These are phyloP conservation scores for Centruroides sculpturatus DNA, from an alignment of 1,140 invertebrate genomes.

Conservation along the genomic window DNA sequence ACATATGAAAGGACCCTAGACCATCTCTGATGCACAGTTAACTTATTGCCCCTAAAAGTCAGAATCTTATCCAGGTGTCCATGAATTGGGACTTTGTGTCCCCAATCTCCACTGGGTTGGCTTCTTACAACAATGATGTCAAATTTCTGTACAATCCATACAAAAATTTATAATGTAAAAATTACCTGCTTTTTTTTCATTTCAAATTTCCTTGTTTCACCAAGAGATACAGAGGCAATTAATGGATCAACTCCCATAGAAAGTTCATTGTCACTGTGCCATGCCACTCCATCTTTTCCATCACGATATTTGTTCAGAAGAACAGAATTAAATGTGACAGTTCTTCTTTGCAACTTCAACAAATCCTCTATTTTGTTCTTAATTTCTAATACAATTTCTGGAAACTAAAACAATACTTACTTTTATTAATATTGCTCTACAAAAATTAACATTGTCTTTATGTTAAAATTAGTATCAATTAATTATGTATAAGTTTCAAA, in stretches of 20 bases:
- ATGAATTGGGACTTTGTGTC: too few relatives aligned
- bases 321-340: slow-evolving; percentile 35
- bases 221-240: slow-evolving; percentile 36
- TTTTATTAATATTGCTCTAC: too few relatives aligned
- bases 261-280: slow-evolving; percentile 35
- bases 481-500: too few relatives aligned
- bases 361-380: slow-evolving; percentile 19
- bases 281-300: slow-evolving; percentile 34
- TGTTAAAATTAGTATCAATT: too few relatives aligned
- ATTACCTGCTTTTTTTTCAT: slow-evolving; percentile 21
- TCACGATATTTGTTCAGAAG: slow-evolving; percentile 35
- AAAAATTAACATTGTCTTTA: too few relatives aligned
- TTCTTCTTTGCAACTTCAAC: slow-evolving; percentile 19
- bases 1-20: too few relatives aligned
- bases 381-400: not conserved
- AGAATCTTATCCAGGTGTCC: too few relatives aligned
- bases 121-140: too few relatives aligned
- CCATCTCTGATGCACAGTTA: too few relatives aligned
- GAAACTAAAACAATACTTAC: slow-evolving; percentile 1
- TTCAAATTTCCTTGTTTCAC: slow-evolving; percentile 32
- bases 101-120: too few relatives aligned
- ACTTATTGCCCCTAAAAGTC: too few relatives aligned
- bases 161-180: not conserved
- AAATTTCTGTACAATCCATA: too few relatives aligned
- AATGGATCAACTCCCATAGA: slow-evolving; percentile 31